These are phyloP conservation scores for Osmerus eperlanus DNA, from an alignment of 2,113 vertebrate genomes.

Conservation along the genomic window DNA sequence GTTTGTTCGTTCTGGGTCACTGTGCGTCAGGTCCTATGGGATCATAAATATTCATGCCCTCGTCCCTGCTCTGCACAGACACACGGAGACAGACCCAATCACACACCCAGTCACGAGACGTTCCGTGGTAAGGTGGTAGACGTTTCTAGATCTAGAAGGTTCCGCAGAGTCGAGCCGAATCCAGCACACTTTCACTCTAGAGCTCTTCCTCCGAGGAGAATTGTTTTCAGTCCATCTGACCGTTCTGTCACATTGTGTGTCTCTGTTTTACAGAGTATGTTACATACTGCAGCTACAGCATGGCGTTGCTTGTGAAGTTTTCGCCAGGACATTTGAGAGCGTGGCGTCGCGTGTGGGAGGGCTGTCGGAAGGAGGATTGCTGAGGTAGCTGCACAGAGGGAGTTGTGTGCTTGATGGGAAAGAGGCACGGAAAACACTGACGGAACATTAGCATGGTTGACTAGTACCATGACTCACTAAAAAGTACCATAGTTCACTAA, in stretches of 20 bases:
- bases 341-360: too few species aligned
- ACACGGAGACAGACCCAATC: neutral
- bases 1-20: constrained; percentile 10
- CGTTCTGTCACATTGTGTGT: too few species aligned
- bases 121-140: neutral
- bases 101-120: neutral
- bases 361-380: neutral
- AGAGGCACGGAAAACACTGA: neutral
- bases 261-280: too few species aligned
- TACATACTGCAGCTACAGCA: too few species aligned
- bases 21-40: constrained; percentile 14
- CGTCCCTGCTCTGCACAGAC: neutral
- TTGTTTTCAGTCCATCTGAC: too few species aligned
- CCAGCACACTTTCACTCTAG: too few species aligned
- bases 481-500: too few species aligned
- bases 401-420: neutral
- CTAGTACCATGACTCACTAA: neutral
- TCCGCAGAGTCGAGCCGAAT: too few species aligned
- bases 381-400: neutral
- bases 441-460: neutral
- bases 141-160: too few species aligned
- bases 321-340: too few species aligned
- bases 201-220: too few species aligned
- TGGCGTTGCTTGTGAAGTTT: too few species aligned
- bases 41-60: constrained; percentile 34